A percentile compares a stretch with the other conserved stretches of the same genome.
Conservation (phyloP, 2,797 vertebrate species). For the Meriones psammophilus region DNA sequence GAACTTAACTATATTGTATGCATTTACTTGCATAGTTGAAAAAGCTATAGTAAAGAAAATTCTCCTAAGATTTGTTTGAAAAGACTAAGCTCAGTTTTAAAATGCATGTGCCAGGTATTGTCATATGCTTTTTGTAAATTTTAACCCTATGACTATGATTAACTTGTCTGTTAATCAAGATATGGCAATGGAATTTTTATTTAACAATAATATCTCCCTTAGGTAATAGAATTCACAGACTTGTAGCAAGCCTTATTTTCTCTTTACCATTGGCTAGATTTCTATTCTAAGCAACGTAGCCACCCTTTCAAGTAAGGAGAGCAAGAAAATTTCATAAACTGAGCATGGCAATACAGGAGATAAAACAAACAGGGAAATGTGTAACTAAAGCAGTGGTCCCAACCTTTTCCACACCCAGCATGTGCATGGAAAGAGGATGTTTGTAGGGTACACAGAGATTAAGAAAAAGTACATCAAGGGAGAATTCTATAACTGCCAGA, state of each 20-base stretch:
- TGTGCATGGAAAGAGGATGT: background rate
- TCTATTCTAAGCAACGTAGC: conserved; percentile 4
- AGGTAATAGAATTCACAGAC: conserved; percentile 4
- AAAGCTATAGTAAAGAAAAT: conserved; percentile 20
- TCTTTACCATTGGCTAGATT: background rate
- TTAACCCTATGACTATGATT: background rate
- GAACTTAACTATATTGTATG: background rate
- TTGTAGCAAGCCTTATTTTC: background rate
- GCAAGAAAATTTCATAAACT: background rate
- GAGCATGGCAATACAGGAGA: background rate
- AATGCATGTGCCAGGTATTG: background rate
- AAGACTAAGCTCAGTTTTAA: background rate
- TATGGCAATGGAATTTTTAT: background rate
- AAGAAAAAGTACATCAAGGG: background rate
- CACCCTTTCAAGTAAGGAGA: conserved; percentile 20
- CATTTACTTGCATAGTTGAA: background rate
- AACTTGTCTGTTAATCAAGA: background rate
- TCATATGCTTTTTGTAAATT: background rate
- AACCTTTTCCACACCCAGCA: background rate
- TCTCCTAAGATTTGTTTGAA: conserved; percentile 3
- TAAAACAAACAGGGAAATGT: background rate
- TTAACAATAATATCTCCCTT: conserved; percentile 53
- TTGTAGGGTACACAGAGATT: background rate
- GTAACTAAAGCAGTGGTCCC: background rate
- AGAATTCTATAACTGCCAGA: background rate